phyloP scores from a whole-genome alignment of 92 coral and sea anemone species.

The Epizoanthus stellaris region DNA sequence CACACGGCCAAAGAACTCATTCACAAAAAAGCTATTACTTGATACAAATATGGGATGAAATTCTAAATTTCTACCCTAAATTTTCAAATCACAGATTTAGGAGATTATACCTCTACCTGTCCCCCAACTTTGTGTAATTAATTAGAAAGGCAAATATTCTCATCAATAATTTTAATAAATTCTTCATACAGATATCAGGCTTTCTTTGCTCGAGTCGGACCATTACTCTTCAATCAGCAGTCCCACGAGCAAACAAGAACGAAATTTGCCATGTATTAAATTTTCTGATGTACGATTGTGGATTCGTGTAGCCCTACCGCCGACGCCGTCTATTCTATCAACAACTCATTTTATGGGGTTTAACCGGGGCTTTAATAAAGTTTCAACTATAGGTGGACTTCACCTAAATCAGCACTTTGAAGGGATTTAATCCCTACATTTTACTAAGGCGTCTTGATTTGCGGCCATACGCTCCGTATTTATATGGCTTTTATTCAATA shows the following conservation, averaged over 20 bases:
- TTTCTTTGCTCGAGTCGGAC: neutral
- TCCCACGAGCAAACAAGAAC: neutral
- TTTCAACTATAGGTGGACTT: neutral
- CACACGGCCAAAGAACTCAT: neutral
- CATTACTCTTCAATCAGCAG: neutral
- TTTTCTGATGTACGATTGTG: neutral
- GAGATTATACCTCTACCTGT: neutral
- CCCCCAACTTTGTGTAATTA: slow-evolving; percentile 16
- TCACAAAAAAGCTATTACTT: neutral
- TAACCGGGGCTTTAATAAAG: neutral
- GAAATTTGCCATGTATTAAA: neutral
- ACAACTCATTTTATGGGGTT: neutral
- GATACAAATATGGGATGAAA: neutral
- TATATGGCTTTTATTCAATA: too few relatives aligned
- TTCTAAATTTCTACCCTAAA: neutral
- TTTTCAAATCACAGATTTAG: neutral
- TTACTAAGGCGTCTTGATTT: neutral
- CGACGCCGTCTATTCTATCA: neutral
- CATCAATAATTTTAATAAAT: slow-evolving; percentile 8
- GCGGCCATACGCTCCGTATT: neutral
- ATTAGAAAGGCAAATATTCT: slow-evolving; percentile 16
- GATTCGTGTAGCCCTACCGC: neutral
- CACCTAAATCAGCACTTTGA: neutral
- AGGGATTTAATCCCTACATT: neutral
- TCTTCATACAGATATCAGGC: neutral